Conservation (phyloP, 1,140 invertebrate species). For the Calliopsis andreniformis region DNA sequence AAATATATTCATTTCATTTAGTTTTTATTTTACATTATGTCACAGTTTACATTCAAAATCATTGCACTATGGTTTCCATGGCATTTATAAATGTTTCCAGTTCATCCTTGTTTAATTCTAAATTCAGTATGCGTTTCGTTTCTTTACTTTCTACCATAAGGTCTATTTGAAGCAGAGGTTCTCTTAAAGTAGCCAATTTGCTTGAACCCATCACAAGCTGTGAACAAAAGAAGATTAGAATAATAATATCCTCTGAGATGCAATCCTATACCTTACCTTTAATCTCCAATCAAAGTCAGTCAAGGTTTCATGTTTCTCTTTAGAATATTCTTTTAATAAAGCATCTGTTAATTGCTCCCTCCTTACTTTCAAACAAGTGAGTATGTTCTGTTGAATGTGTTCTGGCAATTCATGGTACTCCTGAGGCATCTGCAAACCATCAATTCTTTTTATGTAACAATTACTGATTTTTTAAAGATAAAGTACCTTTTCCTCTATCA, state of each 20-base stretch:
- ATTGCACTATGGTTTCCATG: constrained; percentile 60
- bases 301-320: constrained; percentile 67
- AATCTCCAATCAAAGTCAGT: constrained; percentile 77
- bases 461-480: not conserved
- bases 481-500: constrained; percentile 69
- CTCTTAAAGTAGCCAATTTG: constrained; percentile 72
- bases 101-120: constrained; percentile 75
- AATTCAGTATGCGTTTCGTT: constrained; percentile 55
- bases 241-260: not conserved
- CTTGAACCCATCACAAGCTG: constrained; percentile 78
- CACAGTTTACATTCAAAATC: not conserved
- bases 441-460: not conserved
- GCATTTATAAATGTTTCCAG: constrained; percentile 72
- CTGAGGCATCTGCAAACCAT: constrained; percentile 70
- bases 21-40: not conserved
- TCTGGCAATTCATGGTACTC: constrained; percentile 72
- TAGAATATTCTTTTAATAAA: constrained; percentile 65
- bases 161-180: constrained; percentile 75
- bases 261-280: constrained; percentile 64
- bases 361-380: constrained; percentile 70
- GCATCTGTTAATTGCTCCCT: constrained; percentile 68
- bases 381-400: constrained; percentile 65
- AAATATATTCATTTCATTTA: not conserved
- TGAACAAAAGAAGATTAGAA: constrained; percentile 15
- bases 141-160: constrained; percentile 66